Percentiles rank a stretch among this genome's conserved stretches.
Conservation (phyloP, 2,113 vertebrate species). For the Aplodontia rufa region DNA sequence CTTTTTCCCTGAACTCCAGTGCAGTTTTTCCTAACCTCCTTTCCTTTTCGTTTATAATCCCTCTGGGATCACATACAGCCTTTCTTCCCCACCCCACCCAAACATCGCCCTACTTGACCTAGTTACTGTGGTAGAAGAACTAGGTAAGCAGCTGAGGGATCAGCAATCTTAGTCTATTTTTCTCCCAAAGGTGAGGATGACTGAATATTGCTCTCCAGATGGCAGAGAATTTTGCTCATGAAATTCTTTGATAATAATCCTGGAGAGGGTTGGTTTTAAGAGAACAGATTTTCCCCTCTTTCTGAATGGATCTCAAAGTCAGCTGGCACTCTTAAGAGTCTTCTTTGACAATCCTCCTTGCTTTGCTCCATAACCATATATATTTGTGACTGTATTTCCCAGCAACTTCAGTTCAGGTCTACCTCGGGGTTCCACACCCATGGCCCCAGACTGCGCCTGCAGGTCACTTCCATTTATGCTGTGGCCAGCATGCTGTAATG, state of each 20-base stretch:
- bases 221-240: neutral
- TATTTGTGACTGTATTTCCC: neutral
- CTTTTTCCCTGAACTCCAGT: neutral
- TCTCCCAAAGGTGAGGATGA: neutral
- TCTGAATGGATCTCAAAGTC: neutral
- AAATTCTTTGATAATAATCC: neutral
- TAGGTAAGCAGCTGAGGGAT: constrained; percentile 56
- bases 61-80: neutral
- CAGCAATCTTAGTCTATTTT: neutral
- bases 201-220: neutral
- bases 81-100: neutral
- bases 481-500: rapidly evolving
- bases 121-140: constrained; percentile 61
- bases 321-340: neutral
- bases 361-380: neutral
- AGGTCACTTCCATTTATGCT: rapidly evolving
- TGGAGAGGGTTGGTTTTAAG: neutral
- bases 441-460: neutral
- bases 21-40: constrained; percentile 38
- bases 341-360: neutral
- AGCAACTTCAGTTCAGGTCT: neutral
- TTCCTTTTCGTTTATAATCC: neutral
- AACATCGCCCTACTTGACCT: constrained; percentile 29
- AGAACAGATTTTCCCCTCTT: neutral
- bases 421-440: neutral